Evolutionary conservation across 2,888 invertebrate genomes (phyloP).

Genomic region (Pterostichus madidus): DNA sequence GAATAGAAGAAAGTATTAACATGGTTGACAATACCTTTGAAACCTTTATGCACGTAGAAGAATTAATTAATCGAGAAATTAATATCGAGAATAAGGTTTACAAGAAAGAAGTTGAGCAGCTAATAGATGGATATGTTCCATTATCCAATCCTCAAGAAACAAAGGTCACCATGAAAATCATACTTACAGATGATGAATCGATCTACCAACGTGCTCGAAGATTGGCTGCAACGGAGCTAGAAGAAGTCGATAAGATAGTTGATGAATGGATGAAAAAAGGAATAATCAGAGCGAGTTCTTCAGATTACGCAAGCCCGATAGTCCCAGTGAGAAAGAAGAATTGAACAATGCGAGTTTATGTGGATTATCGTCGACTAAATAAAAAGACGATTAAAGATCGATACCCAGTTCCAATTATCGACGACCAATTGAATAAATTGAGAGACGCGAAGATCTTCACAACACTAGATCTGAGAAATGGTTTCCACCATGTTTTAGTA

Average conservation of each 20-base stretch:
- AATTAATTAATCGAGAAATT: background rate
- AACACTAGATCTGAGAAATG: constrained; percentile 69
- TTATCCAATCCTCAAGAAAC: constrained; percentile 17
- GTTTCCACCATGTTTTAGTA: constrained; percentile 71
- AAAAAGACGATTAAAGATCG: constrained; percentile 42
- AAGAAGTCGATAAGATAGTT: constrained; percentile 42
- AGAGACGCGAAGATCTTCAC: constrained; percentile 39
- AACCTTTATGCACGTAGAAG: background rate
- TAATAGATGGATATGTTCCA: constrained; percentile 24
- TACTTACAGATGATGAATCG: constrained; percentile 12
- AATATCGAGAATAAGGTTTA: background rate
- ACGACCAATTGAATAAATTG: constrained; percentile 44
- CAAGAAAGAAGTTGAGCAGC: background rate
- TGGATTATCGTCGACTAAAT: constrained; percentile 52
- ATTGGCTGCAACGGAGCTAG: constrained; percentile 2
- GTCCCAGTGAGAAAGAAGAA: constrained; percentile 55
- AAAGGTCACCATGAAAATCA: constrained; percentile 32
- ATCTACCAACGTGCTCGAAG: constrained; percentile 30
- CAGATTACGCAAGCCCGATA: constrained; percentile 60
- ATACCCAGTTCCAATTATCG: constrained; percentile 43
- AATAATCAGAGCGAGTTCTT: constrained; percentile 59
- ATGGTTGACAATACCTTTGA: background rate
- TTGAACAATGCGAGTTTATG: constrained; percentile 42
- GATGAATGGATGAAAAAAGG: constrained; percentile 23
- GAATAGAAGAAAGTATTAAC: constrained; percentile 22